Evolutionary conservation across 2,888 invertebrate species (phyloP).

Genomic region (Platynereis dumerilii): DNA sequence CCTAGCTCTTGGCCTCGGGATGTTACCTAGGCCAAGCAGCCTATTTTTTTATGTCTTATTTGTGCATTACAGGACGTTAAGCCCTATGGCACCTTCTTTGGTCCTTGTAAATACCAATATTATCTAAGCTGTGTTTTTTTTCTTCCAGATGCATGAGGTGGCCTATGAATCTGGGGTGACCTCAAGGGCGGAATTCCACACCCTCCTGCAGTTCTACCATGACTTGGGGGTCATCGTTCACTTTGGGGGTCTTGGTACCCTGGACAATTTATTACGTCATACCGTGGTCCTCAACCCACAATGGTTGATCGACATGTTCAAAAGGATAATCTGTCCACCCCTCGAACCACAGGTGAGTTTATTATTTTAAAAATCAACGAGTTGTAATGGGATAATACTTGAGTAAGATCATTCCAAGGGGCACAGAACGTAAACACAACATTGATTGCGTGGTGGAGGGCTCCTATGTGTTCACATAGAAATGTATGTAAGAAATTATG

Average conservation of each 20-base stretch:
- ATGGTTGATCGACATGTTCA: conserved; percentile 62
- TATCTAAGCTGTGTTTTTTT: too few relatives aligned
- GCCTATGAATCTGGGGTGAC: conserved; percentile 54
- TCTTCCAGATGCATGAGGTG: conserved; percentile 56
- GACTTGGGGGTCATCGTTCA: conserved; percentile 61
- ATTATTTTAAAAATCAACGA: too few relatives aligned
- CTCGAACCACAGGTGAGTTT: too few relatives aligned
- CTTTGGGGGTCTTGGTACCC: conserved; percentile 48
- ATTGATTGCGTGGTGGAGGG: too few relatives aligned
- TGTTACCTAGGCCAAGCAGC: too few relatives aligned
- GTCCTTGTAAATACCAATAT: too few relatives aligned
- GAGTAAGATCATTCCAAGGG: neutral
- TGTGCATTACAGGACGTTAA: too few relatives aligned
- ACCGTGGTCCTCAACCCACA: conserved; percentile 62
- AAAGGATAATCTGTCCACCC: conserved; percentile 24
- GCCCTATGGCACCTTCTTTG: too few relatives aligned
- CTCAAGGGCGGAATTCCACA: conserved; percentile 54
- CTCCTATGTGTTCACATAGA: too few relatives aligned
- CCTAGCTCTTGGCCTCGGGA: too few relatives aligned
- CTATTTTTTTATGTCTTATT: too few relatives aligned
- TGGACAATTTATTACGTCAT: conserved; percentile 53
- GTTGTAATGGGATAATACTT: neutral
- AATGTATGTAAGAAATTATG: too few relatives aligned
- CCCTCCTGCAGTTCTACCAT: conserved; percentile 63
- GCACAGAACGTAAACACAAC: neutral